Base-by-base conservation (phyloP, 1,140 invertebrate species). In the Heliconius congener region DNA sequence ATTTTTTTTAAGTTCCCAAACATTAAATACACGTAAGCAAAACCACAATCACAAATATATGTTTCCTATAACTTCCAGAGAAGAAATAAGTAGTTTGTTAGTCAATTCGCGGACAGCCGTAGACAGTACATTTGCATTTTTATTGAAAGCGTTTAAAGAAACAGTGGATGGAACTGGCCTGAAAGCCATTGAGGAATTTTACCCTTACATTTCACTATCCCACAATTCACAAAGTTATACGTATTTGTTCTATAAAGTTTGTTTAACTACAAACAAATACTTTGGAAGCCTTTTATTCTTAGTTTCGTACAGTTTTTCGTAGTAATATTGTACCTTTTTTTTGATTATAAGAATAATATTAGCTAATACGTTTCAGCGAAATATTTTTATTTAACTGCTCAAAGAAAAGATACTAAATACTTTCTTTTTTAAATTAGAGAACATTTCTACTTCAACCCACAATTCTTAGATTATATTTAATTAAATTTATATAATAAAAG, bases 91-190 rank as follows among this genome's bases (percentile, higher is more conserved):
- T 90, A 86, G 88, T 87, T 81, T 86, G 78, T 81, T 79, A 88
- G 84, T 90, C 88, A 85, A 89, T 90, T 87, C 82, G 83, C 83
- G 85, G 84, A 85, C 86, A 85, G 84, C 85, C 83, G 83, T 84
- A 88, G 87, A 89, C 86, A 83, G 86, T 87, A 77, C 79, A 91
- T 92, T 92, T 91, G 86, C 87, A 91, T 91, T 90, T 91, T 91
- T 91, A 88, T 91, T 90, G 88, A 84, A 86, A 87, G 81, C 86
- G 89, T 90, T 91, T 91, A 87, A 89, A 87, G 89, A 91, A 88
- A 87, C 88, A 89, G 88, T 87, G 85, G 84, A 84, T 85, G 50
- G 84, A 80, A 82, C 79, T 83, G 81, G 81, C 83, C 76, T 76
- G 78, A 76, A 82, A 84, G 78, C 82, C 83, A 82, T 86, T 84